phyloP scores from a whole-genome alignment of 1,140 invertebrate species.

The Saccostrea cuccullata region DNA sequence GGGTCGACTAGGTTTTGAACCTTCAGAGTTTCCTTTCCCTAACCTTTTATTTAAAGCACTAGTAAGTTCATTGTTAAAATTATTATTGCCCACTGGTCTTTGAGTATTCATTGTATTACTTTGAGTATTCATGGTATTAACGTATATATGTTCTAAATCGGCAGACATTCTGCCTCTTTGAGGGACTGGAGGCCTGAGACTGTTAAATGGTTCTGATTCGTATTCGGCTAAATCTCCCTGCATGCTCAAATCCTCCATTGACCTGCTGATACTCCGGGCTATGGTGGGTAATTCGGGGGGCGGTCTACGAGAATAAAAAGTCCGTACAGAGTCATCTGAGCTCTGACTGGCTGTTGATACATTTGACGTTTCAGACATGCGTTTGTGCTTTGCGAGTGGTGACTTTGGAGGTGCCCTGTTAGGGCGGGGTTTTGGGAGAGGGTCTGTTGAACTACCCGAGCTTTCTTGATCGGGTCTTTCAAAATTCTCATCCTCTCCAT shows the following conservation, averaged over 20 bases:
- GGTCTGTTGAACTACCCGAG: not conserved
- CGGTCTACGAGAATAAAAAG: not conserved
- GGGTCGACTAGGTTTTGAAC: not conserved
- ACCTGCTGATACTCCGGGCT: not conserved
- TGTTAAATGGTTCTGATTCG: not conserved
- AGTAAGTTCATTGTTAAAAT: not conserved
- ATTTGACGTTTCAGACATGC: not conserved
- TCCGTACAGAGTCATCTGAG: not conserved
- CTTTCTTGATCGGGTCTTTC: conserved; percentile 4
- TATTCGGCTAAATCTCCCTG: conserved; percentile 2
- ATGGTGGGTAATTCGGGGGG: not conserved
- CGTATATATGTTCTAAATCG: conserved; percentile 9
- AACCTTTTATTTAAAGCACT: conserved; percentile 21
- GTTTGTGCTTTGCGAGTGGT: not conserved
- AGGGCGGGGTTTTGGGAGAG: not conserved
- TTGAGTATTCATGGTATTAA: conserved; percentile 2
- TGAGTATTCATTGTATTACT: conserved; percentile 3
- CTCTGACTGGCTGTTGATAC: not conserved
- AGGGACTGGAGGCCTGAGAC: not conserved
- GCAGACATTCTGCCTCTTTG: conserved; percentile 16
- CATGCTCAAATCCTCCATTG: conserved; percentile 12
- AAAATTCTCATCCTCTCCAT: conserved; percentile 15
- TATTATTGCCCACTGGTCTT: not conserved
- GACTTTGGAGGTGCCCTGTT: not conserved
- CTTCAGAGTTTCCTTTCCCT: not conserved